Evolutionary conservation across 2,113 vertebrate species (phyloP), one percentile per base, ranked within the genome.

Genomic region (Varanus komodoensis): DNA sequence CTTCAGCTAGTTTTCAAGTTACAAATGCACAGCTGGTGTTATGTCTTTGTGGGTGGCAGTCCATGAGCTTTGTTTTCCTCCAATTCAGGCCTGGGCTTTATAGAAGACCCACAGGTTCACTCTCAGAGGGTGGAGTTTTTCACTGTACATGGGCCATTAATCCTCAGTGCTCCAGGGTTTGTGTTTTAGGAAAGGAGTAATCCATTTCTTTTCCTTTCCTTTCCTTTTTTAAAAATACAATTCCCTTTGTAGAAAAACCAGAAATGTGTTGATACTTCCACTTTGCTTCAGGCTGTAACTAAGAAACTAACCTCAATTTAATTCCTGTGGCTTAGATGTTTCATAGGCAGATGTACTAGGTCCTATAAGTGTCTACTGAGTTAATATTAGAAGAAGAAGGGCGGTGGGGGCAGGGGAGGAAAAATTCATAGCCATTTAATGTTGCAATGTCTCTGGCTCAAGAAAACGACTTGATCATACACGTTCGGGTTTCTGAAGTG

Each of bases 401-500:
- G 38, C 3, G 38, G 38, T 44, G 0, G 0, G 32, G 73, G 19
- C 78, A 1, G 27, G 25, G 4, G 15, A 8, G 44, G 52, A 38
- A 0, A 23, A 69, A 80, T 9, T 23, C 61, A 85, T 54, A 79
- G 75, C n/a, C 75, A 44, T 85, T 90, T 86, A 79, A 14, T 71
- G 64, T 86, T 86, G 71, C 75, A 85, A 34, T 92, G 21, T 64
- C 34, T 23, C 68, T 11, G 77, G 0, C 44, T 71, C 86, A 86
- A 92, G 92, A 85, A 75, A 88, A 67, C 54, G n/a, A 12, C 1
- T 0, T 54, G 23, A 74, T 84, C 91, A 80, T 91, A 34, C 86
- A 89, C 88, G 68, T 93, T 93, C 34, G 4, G 64, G 21, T 88
- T 94, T 96, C 87, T 83, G 86, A 93, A 93, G 73, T 77, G 69